Percentiles rank a stretch among this genome's conserved stretches.
phyloP scores from a whole-genome alignment of 2,113 vertebrate species.

The Talpa occidentalis region DNA sequence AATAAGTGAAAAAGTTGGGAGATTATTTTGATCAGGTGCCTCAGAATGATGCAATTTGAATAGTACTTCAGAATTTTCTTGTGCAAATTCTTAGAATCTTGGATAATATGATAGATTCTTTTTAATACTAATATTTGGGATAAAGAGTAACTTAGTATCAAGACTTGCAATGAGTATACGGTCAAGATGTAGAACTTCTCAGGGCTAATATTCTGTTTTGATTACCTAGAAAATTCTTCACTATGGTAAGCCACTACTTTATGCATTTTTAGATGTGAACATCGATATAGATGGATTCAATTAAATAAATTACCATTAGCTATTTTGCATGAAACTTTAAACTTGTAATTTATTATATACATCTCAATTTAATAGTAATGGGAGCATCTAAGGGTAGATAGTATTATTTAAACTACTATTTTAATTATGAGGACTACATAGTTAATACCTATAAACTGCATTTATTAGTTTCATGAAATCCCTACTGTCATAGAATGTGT shows the following conservation, averaged over 20 bases:
- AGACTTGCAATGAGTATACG: too few relatives aligned
- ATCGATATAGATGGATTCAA: background rate
- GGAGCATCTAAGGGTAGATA: background rate
- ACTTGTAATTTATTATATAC: background rate
- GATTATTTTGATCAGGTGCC: background rate
- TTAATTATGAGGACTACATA: background rate
- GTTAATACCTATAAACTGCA: background rate
- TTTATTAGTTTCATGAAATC: background rate
- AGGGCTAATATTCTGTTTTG: background rate
- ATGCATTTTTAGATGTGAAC: background rate
- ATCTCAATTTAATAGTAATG: constrained; percentile 24
- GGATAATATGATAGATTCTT: background rate
- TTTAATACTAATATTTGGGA: background rate
- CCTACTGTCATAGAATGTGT: background rate
- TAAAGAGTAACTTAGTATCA: background rate
- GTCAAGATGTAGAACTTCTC: background rate
- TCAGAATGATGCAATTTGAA: background rate
- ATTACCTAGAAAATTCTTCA: background rate
- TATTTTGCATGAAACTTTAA: background rate
- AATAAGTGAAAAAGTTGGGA: background rate
- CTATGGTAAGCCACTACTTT: background rate
- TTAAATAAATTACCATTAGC: background rate
- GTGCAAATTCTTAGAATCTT: background rate
- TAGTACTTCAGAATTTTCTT: background rate
- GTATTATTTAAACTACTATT: background rate